Conservation (phyloP, 92 coral and sea anemone genomes). For the Palythoa caribaeorum region DNA sequence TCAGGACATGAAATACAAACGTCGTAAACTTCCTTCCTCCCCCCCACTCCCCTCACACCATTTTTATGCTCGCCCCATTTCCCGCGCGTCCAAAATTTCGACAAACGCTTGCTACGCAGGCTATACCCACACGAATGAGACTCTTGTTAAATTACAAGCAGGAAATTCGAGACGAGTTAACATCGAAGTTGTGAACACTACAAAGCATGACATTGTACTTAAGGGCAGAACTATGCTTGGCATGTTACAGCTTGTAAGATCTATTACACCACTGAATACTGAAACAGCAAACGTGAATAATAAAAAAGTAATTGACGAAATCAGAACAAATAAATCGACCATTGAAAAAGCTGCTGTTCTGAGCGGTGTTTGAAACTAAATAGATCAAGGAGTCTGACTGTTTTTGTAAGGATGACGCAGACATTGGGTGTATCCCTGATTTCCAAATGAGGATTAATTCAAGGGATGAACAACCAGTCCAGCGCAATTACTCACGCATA, state of each 20-base stretch:
- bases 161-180: background rate
- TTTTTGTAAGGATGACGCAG: slow-evolving; percentile 12
- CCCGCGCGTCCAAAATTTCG: too few relatives aligned
- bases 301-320: background rate
- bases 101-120: too few relatives aligned
- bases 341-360: background rate
- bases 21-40: too few relatives aligned
- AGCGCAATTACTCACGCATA: slow-evolving; percentile 9
- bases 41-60: too few relatives aligned
- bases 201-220: slow-evolving; percentile 17
- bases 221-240: slow-evolving; percentile 13
- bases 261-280: slow-evolving; percentile 34
- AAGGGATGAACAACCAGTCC: slow-evolving; percentile 35
- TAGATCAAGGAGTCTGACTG: slow-evolving; percentile 29
- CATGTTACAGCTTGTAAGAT: slow-evolving; percentile 23
- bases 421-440: slow-evolving; percentile 22
- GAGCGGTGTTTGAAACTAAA: background rate
- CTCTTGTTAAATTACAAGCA: background rate
- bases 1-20: too few relatives aligned
- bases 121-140: background rate
- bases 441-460: slow-evolving; percentile 38
- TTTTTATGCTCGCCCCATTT: too few relatives aligned
- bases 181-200: background rate
- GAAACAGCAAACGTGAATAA: background rate
- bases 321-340: background rate